Evolutionary conservation across 2,797 vertebrate genomes (phyloP).

Genomic region (Neosilurus hyrtlii): DNA sequence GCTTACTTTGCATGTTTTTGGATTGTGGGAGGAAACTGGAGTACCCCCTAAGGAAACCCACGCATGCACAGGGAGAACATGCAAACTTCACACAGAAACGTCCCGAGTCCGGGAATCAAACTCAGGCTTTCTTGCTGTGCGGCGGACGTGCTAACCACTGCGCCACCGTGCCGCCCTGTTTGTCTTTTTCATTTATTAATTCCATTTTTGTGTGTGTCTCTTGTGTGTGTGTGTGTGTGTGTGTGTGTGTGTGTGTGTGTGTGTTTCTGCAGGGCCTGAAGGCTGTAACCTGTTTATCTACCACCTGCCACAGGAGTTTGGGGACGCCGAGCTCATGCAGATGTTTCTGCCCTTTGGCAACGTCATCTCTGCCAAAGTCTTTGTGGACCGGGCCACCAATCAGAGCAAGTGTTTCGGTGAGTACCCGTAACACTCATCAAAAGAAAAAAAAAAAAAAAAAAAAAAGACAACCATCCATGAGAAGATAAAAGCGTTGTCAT

Average conservation of each 20-base stretch:
- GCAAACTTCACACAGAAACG: too few species aligned
- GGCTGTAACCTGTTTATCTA: constrained; percentile 99
- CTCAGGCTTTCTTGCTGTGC: too few species aligned
- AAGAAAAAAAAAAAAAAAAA: constrained; percentile 10
- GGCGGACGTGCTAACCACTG: too few species aligned
- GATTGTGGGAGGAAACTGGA: too few species aligned
- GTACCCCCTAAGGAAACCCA: too few species aligned
- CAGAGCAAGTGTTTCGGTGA: constrained; percentile 99
- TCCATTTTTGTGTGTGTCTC: background rate
- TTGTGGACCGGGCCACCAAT: constrained; percentile 99
- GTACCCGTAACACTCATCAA: constrained; percentile 59
- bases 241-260: background rate
- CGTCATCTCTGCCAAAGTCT: constrained; percentile 99
- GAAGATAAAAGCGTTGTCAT: constrained; percentile 27
- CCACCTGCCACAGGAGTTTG: constrained; percentile 99
- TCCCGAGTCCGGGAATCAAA: too few species aligned
- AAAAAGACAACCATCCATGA: constrained; percentile 15
- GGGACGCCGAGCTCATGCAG: constrained; percentile 98
- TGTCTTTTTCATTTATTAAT: background rate
- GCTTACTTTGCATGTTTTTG: too few species aligned
- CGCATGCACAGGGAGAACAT: too few species aligned
- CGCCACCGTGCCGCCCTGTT: too few species aligned
- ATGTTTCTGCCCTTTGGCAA: constrained; percentile 99
- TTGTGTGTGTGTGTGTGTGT: constrained; percentile 3
- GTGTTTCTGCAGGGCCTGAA: constrained; percentile 73